These are phyloP conservation scores for Erannis defoliaria DNA, from an alignment of 2,888 invertebrate species.

Conservation along the genomic window DNA sequence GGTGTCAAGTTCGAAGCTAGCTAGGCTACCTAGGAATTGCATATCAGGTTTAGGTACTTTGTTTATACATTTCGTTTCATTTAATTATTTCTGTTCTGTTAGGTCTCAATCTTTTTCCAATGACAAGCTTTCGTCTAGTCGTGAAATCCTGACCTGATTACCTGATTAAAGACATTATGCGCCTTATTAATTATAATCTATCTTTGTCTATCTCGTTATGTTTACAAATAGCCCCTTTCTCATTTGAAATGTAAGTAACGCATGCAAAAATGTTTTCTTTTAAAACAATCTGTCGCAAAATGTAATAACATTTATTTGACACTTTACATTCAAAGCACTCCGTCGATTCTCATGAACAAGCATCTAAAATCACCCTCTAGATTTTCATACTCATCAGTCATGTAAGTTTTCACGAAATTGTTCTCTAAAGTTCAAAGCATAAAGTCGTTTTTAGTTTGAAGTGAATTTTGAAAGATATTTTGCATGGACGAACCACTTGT, in stretches of 20 bases:
- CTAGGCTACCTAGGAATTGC: conserved; percentile 39
- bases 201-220: too few relatives aligned
- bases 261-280: neutral
- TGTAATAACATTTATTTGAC: conserved; percentile 8
- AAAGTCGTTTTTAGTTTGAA: conserved; percentile 50
- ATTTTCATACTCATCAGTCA: conserved; percentile 31
- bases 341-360: conserved; percentile 23
- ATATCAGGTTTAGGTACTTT: conserved; percentile 15
- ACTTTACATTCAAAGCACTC: conserved; percentile 18
- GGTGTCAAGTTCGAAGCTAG: conserved; percentile 50
- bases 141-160: too few relatives aligned
- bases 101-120: too few relatives aligned
- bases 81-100: neutral
- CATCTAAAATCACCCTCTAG: conserved; percentile 27
- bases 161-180: too few relatives aligned
- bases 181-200: too few relatives aligned
- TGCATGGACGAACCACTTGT: conserved; percentile 74
- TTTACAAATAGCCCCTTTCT: too few relatives aligned
- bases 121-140: too few relatives aligned
- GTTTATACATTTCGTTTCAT: neutral
- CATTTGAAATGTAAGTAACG: neutral
- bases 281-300: neutral
- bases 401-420: conserved; percentile 16
- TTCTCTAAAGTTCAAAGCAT: conserved; percentile 15
- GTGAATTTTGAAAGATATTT: conserved; percentile 59